Base-by-base conservation (phyloP, 1,140 invertebrate species). In the Eueides isabella region DNA sequence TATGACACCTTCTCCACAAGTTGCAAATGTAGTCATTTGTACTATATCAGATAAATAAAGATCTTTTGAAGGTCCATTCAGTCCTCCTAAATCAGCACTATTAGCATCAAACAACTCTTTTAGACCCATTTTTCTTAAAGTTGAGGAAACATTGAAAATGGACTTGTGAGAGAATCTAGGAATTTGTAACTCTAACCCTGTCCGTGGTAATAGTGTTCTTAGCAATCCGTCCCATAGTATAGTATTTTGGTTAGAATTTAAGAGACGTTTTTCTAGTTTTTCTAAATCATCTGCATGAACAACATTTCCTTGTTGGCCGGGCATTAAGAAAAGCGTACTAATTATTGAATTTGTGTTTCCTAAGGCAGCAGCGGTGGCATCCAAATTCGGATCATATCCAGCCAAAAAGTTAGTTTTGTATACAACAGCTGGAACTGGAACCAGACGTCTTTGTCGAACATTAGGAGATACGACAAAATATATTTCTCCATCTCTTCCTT, bases 121-220 rank as follows among this genome's bases (percentile, higher is more conserved):
- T 3, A 98, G 92, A 0, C 97, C 97, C 96, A 98, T 97, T 73
- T 95, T 94, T 79, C 96, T 95, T 35, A 98, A 90, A 1, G 97
- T 96, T 2, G 95, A 94, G 0, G 97, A 96, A 1, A 97, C 94
- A 80, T 98, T 98, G 2, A 97, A 94, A 0, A 97, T 94, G 0
- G 97, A 97, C 63, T 96, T 94, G 77, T 98, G 97, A 38, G 96
- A 96, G 84, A 97, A 97, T 77, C 97, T 95, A 0, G 97, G 97
- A 55, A 98, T 94, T 84, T 97, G 97, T 4, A 97, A 90, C 87
- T 97, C 97, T 55, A 97, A 92, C 0, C 96, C 96, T 5, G 95
- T 94, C 1, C 97, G 93, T 30, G 96, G 96, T 74, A 97, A 94
- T 2, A 97, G 88, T 1, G 96, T 95, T 12, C 96, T 95, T 11